Evolutionary conservation across 2,888 invertebrate genomes (phyloP).

Genomic region (Leptarthrus brevirostris): DNA sequence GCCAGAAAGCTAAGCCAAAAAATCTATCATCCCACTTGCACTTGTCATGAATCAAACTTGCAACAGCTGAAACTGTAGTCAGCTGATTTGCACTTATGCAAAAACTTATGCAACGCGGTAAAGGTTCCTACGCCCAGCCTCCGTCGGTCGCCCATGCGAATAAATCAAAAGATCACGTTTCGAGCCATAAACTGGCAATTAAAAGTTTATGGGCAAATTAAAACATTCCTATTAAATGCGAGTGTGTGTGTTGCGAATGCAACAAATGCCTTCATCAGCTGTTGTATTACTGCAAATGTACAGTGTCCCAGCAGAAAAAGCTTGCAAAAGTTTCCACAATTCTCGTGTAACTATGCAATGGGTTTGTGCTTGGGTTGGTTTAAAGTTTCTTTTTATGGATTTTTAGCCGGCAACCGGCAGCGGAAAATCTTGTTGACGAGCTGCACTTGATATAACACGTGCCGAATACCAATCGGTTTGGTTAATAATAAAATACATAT

Average conservation of each 20-base stretch:
- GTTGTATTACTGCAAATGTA: not conserved
- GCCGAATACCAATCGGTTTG: not conserved
- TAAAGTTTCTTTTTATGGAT: not conserved
- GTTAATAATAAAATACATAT: not conserved
- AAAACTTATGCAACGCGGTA: constrained; percentile 13
- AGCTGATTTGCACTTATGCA: constrained; percentile 10
- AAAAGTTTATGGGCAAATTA: constrained; percentile 15
- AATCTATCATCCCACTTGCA: too few relatives aligned
- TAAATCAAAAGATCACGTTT: constrained; percentile 15
- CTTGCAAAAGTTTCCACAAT: constrained; percentile 7
- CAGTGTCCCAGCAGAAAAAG: not conserved
- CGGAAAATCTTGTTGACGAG: not conserved
- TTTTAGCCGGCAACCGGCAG: too few relatives aligned
- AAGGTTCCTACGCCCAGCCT: not conserved
- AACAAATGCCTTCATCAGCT: constrained; percentile 17
- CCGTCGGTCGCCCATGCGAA: not conserved
- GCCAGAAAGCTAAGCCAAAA: not conserved
- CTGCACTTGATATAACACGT: not conserved
- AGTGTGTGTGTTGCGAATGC: too few relatives aligned
- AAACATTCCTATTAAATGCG: not conserved
- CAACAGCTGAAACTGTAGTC: not conserved
- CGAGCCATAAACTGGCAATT: constrained; percentile 13
- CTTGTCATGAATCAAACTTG: too few relatives aligned
- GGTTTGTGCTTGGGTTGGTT: not conserved
- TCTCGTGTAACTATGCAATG: not conserved